Base-by-base conservation (phyloP, 2,888 invertebrate species). In the Terebella lapidaria region DNA sequence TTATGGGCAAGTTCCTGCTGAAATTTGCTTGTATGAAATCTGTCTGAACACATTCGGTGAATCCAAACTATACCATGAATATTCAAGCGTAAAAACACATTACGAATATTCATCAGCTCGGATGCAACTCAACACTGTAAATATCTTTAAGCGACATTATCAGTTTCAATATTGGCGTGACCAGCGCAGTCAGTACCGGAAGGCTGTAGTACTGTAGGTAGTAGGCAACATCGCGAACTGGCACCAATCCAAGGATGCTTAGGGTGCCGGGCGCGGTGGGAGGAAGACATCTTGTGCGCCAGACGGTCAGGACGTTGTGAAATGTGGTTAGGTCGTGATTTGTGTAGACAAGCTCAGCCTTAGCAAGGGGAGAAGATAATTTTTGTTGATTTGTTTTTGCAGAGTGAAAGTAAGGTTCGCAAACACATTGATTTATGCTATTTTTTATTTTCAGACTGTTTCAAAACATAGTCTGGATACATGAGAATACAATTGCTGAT, bases 201-300 rank as follows among this genome's bases (percentile, higher is more conserved):
- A 76, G 64, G 63, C 74, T 71, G 66, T 77, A 78, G 59, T 75
- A 78, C 63, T 77, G 76, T 10, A 78, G 61, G 65, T 77, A 78
- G 56, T 71, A 70, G 15, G 70, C 62, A n/a, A 78, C 66, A 55
- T 76, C 75, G 28, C 70, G 60, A 5, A 78, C 70, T 1, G 72
- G 60, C 25, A 77, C 57, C 25, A 75, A 20, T 3, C 75, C 75
- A 56, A 77, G 61, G 42, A 77, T 66, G 28, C 57, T 67, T 18
- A 78, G 60, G 24, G 70, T 68, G 1, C 76, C 76, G 1, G 58
- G 66, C 1, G 72, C 65, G 2, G 71, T 70, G 2, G 74, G 71
- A 3, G 73, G 73, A 2, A 77, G 67, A 55, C 72, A 72, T n/a
- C 71, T 59, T 1, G 69, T 69, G 20, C 68, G 63, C 77, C 77